Evolutionary conservation across 2,888 invertebrate genomes (phyloP).

Genomic region (Notodonta dromedarius): DNA sequence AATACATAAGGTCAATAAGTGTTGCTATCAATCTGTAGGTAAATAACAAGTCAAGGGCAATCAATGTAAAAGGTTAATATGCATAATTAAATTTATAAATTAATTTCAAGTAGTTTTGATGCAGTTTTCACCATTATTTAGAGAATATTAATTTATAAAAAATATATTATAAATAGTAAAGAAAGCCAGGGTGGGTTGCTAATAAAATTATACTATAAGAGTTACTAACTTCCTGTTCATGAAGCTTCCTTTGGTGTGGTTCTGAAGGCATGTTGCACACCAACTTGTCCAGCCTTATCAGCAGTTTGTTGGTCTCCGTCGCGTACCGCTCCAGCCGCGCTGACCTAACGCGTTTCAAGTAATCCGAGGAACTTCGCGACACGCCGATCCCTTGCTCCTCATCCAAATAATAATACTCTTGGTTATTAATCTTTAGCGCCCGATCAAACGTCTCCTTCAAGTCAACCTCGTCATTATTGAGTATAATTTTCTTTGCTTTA

Average conservation of each 20-base stretch:
- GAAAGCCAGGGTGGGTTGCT: no score
- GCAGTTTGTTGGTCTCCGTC: conserved; percentile 97
- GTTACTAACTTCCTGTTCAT: conserved; percentile 85
- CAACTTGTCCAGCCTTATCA: conserved; percentile 96
- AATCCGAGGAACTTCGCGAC: conserved; percentile 87
- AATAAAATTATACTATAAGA: no score
- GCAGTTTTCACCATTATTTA: no score
- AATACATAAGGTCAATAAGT: no score
- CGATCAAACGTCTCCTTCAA: conserved; percentile 84
- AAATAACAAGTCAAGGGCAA: no score
- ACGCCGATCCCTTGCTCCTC: conserved; percentile 87
- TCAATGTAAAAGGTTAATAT: no score
- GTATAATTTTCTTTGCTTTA: conserved; percentile 91
- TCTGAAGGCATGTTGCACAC: conserved; percentile 91
- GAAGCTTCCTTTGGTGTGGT: conserved; percentile 88
- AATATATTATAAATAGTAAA: no score
- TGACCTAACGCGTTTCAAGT: conserved; percentile 88
- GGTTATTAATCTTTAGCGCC: conserved; percentile 73
- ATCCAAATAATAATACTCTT: conserved; percentile 59
- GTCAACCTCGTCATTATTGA: conserved; percentile 81
- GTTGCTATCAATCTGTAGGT: no score
- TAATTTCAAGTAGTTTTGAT: no score
- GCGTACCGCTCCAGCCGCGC: conserved; percentile 92
- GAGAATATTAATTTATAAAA: no score
- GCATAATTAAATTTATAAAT: no score